phyloP scores from a whole-genome alignment of 2,888 invertebrate species.

The Euplagia quadripunctaria region DNA sequence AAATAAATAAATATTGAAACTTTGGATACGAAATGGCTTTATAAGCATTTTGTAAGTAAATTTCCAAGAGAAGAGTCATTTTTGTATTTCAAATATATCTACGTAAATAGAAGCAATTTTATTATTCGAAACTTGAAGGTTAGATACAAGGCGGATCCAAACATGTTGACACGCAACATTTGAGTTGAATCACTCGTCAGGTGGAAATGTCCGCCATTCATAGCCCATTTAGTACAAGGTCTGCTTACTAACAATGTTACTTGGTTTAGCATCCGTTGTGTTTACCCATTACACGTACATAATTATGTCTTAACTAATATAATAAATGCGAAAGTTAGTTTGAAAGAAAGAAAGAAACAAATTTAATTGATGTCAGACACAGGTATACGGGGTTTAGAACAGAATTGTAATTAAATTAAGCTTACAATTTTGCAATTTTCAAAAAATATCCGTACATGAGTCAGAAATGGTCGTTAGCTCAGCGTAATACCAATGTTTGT shows the following conservation, averaged over 20 bases:
- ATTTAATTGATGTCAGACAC: no score
- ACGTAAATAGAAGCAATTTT: neutral
- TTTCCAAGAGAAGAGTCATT: neutral
- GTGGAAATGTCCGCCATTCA: slow-evolving; percentile 19
- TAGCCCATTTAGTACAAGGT: slow-evolving; percentile 21
- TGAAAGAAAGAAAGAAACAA: no score
- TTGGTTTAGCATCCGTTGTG: slow-evolving; percentile 2
- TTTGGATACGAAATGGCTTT: no score
- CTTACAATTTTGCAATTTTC: no score
- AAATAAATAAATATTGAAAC: neutral
- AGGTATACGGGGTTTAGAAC: no score
- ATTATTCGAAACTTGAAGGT: neutral
- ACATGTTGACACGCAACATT: slow-evolving; percentile 6
- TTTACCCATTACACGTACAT: neutral
- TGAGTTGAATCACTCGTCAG: slow-evolving; percentile 13
- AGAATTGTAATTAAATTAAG: no score
- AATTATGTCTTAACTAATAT: neutral
- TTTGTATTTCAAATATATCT: neutral
- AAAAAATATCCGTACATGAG: no score
- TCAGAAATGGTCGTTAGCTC: no score
- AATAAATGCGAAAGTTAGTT: neutral
- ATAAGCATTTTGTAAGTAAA: neutral
- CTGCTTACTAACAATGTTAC: slow-evolving; percentile 11
- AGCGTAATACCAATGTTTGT: no score
- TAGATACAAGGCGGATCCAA: slow-evolving; percentile 13